Evolutionary conservation across 2,113 vertebrate genomes (phyloP).

Genomic region (Conger conger): DNA sequence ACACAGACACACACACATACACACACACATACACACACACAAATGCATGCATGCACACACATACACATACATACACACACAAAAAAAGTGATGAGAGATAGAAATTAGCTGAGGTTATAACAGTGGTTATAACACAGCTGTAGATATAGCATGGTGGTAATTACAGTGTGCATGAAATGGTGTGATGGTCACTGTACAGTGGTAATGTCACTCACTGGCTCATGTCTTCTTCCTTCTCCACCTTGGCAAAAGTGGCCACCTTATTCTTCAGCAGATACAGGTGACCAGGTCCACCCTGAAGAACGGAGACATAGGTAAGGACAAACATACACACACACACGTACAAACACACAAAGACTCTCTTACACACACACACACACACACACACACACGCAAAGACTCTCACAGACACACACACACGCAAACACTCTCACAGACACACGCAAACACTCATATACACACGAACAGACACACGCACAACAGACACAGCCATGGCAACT

Average conservation of each 20-base stretch:
- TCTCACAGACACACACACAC: no score
- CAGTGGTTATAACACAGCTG: background rate
- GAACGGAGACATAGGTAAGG: slow-evolving; percentile 25
- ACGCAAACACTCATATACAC: no score
- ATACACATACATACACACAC: no score
- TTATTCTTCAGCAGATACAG: slow-evolving; percentile 97
- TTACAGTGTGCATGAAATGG: background rate
- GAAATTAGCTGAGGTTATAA: background rate
- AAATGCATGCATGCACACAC: background rate
- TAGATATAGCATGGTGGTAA: background rate
- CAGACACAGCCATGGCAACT: no score
- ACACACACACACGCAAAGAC: background rate
- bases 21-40: background rate
- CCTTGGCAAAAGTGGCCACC: slow-evolving; percentile 97
- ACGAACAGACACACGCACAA: no score
- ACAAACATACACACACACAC: background rate
- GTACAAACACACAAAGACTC: background rate
- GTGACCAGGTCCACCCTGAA: slow-evolving; percentile 92
- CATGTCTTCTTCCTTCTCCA: slow-evolving; percentile 98
- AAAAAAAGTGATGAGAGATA: background rate
- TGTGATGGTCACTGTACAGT: background rate
- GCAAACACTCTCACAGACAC: no score
- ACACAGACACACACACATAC: slow-evolving; percentile 14
- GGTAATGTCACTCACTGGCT: slow-evolving; percentile 83
- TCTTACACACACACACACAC: background rate